These are phyloP conservation scores for Pangasianodon hypophthalmus DNA, from an alignment of 2,113 vertebrate genomes.

Conservation along the genomic window DNA sequence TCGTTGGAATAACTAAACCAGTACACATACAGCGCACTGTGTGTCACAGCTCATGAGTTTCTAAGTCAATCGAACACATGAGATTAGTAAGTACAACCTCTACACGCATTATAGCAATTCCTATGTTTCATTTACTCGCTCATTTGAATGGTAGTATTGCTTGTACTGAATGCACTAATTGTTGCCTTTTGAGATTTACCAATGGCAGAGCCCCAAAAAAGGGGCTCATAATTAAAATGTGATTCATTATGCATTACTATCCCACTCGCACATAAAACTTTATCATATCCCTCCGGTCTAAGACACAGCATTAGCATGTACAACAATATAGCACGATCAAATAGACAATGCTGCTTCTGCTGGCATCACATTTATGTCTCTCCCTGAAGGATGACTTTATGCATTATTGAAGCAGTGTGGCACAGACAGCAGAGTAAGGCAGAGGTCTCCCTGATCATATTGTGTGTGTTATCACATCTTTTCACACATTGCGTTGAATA, in stretches of 20 bases:
- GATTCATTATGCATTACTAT: neutral
- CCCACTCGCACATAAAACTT: neutral
- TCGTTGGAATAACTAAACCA: neutral
- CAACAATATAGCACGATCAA: slow-evolving; percentile 47
- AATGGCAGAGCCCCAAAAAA: neutral
- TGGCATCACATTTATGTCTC: neutral
- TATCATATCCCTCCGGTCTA: neutral
- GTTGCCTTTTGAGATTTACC: neutral
- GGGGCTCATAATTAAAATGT: neutral
- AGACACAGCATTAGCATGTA: slow-evolving; percentile 45
- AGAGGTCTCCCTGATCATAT: slow-evolving; percentile 7
- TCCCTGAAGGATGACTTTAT: slow-evolving; percentile 2
- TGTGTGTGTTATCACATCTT: neutral
- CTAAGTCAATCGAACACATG: slow-evolving; percentile 2
- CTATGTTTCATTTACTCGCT: neutral
- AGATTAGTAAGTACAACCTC: neutral
- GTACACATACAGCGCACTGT: neutral
- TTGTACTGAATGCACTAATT: neutral
- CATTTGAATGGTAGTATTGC: neutral
- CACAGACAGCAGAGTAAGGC: slow-evolving; percentile 21
- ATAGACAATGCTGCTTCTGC: slow-evolving; percentile 29
- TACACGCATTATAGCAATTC: neutral
- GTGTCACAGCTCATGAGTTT: neutral
- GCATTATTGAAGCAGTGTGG: slow-evolving; percentile 7
- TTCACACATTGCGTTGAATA: neutral